These are phyloP conservation scores for Trichomycterus rosablanca DNA, from an alignment of 2,113 vertebrate species.

Conservation along the genomic window DNA sequence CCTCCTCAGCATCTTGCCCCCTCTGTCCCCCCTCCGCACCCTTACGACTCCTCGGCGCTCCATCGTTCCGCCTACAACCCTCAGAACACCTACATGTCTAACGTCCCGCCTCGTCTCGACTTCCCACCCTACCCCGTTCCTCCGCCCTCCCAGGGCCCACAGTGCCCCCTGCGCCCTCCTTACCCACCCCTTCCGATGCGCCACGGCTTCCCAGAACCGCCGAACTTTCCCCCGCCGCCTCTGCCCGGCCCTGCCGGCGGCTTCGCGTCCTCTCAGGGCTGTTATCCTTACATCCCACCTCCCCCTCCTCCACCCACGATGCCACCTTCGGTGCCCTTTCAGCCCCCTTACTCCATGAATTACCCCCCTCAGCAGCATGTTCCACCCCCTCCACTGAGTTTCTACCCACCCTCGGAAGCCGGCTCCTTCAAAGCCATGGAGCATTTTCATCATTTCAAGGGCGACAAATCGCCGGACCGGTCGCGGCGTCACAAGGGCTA, in stretches of 20 bases:
- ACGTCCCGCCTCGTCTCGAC: slow-evolving; percentile 78
- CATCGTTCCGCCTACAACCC: slow-evolving; percentile 71
- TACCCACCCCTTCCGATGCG: slow-evolving; percentile 76
- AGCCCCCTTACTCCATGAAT: slow-evolving; percentile 75
- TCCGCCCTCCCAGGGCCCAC: slow-evolving; percentile 68
- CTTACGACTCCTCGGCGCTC: slow-evolving; percentile 75
- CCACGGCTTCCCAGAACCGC: slow-evolving; percentile 81
- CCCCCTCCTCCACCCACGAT: slow-evolving; percentile 71
- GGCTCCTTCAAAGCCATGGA: slow-evolving; percentile 64
- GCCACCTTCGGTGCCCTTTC: slow-evolving; percentile 77
- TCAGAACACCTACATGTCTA: slow-evolving; percentile 76
- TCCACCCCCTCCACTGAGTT: slow-evolving; percentile 69
- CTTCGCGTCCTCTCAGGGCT: slow-evolving; percentile 64
- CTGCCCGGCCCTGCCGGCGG: slow-evolving; percentile 68
- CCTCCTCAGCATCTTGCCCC: slow-evolving; percentile 74
- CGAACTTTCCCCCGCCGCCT: slow-evolving; percentile 83
- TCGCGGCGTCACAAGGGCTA: slow-evolving; percentile 79
- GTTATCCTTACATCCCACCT: slow-evolving; percentile 78
- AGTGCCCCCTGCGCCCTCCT: slow-evolving; percentile 76
- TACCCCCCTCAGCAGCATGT: slow-evolving; percentile 77
- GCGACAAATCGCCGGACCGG: slow-evolving; percentile 80
- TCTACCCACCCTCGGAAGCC: slow-evolving; percentile 66
- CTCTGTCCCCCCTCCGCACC: slow-evolving; percentile 60
- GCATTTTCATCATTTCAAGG: slow-evolving; percentile 78
- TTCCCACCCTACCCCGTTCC: slow-evolving; percentile 85